Evolutionary conservation across 2,797 vertebrate genomes (phyloP), one percentile per base, ranked within the genome.

Genomic region (Pitangus sulphuratus): DNA sequence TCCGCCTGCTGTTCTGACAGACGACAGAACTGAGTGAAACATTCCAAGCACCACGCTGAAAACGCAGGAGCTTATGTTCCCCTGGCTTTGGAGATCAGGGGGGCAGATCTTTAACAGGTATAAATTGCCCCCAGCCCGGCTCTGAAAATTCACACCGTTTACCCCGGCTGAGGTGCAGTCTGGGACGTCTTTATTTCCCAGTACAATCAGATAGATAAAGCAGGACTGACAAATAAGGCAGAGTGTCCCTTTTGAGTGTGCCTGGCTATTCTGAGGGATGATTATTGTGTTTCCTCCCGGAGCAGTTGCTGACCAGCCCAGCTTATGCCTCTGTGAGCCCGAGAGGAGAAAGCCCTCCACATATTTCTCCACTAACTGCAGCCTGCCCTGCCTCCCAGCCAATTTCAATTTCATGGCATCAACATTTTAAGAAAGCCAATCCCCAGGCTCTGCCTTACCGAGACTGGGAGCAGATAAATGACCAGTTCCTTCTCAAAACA

Each of bases 1-100:
- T 90, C 88, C 39, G 87, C 91, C 92, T 97, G 95, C 96, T 95
- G 92, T 91, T 96, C 96, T 94, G 96, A 96, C 95, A 95, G 95
- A 95, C 80, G 72, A 94, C 87, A 86, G 95, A 90, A 94, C 78
- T 76, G 76, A 94, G 84, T 94, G 72, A 89, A 95, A 79, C 83
- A 22, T 94, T 95, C 94, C 94, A 90, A 82, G 61, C 70, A 76
- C 61, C 78, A 66, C 6, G 2, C 93, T 94, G 90, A 76, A 91
- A 90, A 60, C 24, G 2, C 92, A 84, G 61, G 56, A 91, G 80
- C 91, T 92, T 95, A 70, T 93, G 87, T 93, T 96, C 69, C 89
- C 72, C 94, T 91, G 94, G 79, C 95, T 94, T 72, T 56, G 89
- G 69, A 61, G 91, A 93, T 89, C 93, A 94, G 68, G 94, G 92